Percentiles rank a stretch among this genome's conserved stretches.
Evolutionary conservation across 1,140 invertebrate species (phyloP).

Genomic region (Protaetia brevitarsis): DNA sequence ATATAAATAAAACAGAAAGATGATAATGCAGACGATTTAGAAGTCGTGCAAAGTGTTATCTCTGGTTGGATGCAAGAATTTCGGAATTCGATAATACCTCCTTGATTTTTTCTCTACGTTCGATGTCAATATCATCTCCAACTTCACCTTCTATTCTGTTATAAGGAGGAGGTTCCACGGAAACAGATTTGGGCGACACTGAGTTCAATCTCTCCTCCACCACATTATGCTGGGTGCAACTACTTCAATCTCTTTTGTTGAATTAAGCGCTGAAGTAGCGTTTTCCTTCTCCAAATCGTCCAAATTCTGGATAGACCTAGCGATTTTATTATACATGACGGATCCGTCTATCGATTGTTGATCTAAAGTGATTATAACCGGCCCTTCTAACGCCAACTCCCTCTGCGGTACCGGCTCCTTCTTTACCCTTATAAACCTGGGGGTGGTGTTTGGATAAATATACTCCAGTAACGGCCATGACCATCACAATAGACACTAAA

Average conservation of each 20-base stretch:
- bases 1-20: neutral
- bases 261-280: neutral
- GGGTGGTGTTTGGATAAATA: slow-evolving; percentile 33
- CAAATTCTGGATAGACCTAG: neutral
- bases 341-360: neutral
- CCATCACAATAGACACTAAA: slow-evolving; percentile 35
- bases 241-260: neutral
- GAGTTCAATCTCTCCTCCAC: neutral
- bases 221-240: neutral
- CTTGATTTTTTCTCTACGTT: neutral
- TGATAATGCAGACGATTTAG: neutral
- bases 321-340: neutral
- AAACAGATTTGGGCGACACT: too few species aligned
- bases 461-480: slow-evolving; percentile 41
- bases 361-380: neutral
- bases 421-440: neutral
- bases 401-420: neutral
- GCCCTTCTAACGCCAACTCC: neutral
- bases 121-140: neutral
- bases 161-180: neutral
- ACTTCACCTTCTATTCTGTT: neutral
- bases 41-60: neutral
- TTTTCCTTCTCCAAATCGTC: neutral
- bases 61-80: neutral
- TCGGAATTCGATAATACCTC: neutral